A percentile compares a stretch with the other conserved stretches of the same genome.
phyloP scores from a whole-genome alignment of 2,797 vertebrate genomes.

The Darevskia mixta region DNA sequence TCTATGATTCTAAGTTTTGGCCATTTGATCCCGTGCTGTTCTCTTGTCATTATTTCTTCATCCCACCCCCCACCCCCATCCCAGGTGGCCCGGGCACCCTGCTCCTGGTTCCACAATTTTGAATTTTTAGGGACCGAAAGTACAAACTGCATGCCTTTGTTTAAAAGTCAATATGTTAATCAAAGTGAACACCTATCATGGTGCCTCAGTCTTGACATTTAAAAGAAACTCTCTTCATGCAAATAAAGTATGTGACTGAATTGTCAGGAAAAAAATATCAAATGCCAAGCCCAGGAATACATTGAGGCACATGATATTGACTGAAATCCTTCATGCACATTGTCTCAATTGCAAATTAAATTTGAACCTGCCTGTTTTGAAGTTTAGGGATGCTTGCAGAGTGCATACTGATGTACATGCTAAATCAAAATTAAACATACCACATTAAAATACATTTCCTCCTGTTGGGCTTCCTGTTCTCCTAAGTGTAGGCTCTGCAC shows the following conservation, averaged over 20 bases:
- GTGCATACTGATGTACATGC: slow-evolving; percentile 68
- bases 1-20: no score
- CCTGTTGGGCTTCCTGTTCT: slow-evolving; percentile 46
- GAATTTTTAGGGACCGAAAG: background rate
- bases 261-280: slow-evolving; percentile 71
- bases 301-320: slow-evolving; percentile 73
- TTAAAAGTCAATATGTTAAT: slow-evolving; percentile 80
- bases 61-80: no score
- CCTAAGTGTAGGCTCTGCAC: slow-evolving; percentile 39
- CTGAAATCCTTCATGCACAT: slow-evolving; percentile 75
- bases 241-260: slow-evolving; percentile 79
- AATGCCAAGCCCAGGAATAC: slow-evolving; percentile 75
- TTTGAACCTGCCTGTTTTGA: slow-evolving; percentile 76
- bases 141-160: slow-evolving; percentile 69
- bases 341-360: slow-evolving; percentile 81
- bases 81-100: no score
- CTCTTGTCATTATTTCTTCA: no score
- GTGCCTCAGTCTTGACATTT: slow-evolving; percentile 81
- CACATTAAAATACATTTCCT: slow-evolving; percentile 60
- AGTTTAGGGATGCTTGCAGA: slow-evolving; percentile 68
- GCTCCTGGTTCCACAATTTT: no score
- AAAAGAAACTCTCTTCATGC: slow-evolving; percentile 78
- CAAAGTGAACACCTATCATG: slow-evolving; percentile 79
- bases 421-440: slow-evolving; percentile 67
- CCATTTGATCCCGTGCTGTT: no score